Evolutionary conservation across 2,888 invertebrate species (phyloP).

Genomic region (Cosmorhoe ocellata): DNA sequence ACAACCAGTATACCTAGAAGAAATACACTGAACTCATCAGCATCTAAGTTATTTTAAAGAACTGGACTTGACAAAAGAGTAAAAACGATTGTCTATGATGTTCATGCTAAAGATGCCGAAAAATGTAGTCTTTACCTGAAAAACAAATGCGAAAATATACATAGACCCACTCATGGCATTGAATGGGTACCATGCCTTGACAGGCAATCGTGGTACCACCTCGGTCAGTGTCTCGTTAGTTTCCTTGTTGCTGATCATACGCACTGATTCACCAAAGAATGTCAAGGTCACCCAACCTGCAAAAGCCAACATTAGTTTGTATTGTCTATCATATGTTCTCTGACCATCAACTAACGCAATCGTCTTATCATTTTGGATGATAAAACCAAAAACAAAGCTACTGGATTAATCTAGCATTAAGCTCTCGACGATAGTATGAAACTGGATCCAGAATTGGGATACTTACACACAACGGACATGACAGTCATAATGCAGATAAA

Average conservation of each 20-base stretch:
- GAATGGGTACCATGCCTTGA: conserved; percentile 92
- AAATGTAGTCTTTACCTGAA: too few relatives aligned
- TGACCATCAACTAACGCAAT: too few relatives aligned
- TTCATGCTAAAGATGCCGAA: too few relatives aligned
- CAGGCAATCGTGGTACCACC: conserved; percentile 87
- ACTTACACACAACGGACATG: conserved; percentile 83
- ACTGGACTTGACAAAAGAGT: too few relatives aligned
- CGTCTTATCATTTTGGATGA: too few relatives aligned
- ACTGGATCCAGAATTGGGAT: neutral
- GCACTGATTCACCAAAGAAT: conserved; percentile 90
- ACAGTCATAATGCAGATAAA: conserved; percentile 85
- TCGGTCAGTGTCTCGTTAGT: conserved; percentile 87
- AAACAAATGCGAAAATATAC: conserved; percentile 85
- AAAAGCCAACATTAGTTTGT: too few relatives aligned
- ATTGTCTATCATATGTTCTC: too few relatives aligned
- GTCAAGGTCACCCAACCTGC: conserved; percentile 90
- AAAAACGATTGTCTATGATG: too few relatives aligned
- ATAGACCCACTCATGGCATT: conserved; percentile 86
- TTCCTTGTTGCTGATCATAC: conserved; percentile 85
- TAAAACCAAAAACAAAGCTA: too few relatives aligned
- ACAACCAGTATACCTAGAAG: conserved; percentile 84
- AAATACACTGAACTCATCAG: neutral
- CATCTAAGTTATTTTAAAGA: too few relatives aligned
- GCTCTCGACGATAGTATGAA: too few relatives aligned
- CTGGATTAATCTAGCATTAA: too few relatives aligned